A percentile compares a stretch with the other conserved stretches of the same genome.
phyloP scores from a whole-genome alignment of 2,797 vertebrate species.

The Martes flavigula region DNA sequence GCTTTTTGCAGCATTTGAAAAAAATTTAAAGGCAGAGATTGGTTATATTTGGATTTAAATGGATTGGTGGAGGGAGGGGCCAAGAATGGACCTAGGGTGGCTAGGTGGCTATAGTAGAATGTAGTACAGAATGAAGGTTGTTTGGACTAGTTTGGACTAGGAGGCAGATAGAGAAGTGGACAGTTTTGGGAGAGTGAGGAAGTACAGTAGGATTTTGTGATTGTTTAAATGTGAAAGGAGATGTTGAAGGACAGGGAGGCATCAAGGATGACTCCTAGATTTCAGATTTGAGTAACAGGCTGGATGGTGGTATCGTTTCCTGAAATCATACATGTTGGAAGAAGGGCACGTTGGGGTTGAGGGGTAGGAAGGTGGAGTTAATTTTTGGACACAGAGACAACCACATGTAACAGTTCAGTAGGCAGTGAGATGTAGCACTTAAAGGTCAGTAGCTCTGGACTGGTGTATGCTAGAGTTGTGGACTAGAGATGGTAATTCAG shows the following conservation, averaged over 20 bases:
- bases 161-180: neutral
- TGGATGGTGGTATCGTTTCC: neutral
- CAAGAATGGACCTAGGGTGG: neutral
- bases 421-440: neutral
- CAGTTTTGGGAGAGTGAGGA: neutral
- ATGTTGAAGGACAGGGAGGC: neutral
- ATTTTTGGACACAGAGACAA: neutral
- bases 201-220: neutral
- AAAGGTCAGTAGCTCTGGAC: neutral
- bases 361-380: neutral
- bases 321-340: neutral
- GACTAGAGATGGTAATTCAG: neutral
- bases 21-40: neutral
- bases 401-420: neutral
- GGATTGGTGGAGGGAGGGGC: neutral
- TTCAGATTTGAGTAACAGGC: neutral
- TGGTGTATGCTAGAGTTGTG: neutral
- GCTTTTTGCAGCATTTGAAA: neutral
- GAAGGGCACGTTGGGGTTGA: neutral
- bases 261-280: neutral
- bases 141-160: neutral
- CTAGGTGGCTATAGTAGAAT: neutral
- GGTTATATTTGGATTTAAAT: neutral
- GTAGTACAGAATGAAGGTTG: neutral
- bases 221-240: neutral